Evolutionary conservation across 2,797 vertebrate species (phyloP), one percentile per base, ranked within the genome.

Genomic region (Muraenolepis orangiensis): DNA sequence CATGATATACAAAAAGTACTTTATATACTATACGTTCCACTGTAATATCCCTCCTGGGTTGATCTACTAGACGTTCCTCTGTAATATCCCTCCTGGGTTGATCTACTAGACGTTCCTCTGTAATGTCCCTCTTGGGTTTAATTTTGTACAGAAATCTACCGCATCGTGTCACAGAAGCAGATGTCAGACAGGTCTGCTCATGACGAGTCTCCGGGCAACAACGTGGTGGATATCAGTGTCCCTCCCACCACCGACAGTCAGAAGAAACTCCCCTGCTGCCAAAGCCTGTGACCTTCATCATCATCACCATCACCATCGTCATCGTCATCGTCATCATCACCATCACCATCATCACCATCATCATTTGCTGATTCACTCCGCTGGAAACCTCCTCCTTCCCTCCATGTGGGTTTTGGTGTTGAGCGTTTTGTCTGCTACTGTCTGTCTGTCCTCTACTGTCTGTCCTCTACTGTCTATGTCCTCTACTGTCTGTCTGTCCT

Each of bases 141-240:
- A 76, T 66, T 31, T 70, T 28, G 73, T 76, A 2, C 93, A 99
- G 97, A 99, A 89, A 99, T 99, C 90, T 97, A 99, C 90, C 96
- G 96, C 87, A 98, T 98, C 0, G 97, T 98, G 80, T 99, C 97
- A 7, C 97, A 98, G 93, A 98, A 98, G 93, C 97, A 98, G 88
- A 98, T 98, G 13, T 95, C 96, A 0, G 97, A 99, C 89, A 92
- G 97, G 42, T 96, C 96, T 2, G 95, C 95, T 0, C 96, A 99
- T 0, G 97, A 99, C 0, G 97, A 99, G 82, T 99, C 97, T 87
- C 97, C 97, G 0, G 96, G 97, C 81, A 98, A 98, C 95, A 99
- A 99, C 1, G 94, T 95, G 30, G 94, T 95, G 71, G 97, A 98
- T 90, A 99, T 99, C 88, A 99, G 96, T 0, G 97, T 98, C 78